Base-by-base conservation (phyloP, 1,140 invertebrate species). In the Colletes latitarsis region DNA sequence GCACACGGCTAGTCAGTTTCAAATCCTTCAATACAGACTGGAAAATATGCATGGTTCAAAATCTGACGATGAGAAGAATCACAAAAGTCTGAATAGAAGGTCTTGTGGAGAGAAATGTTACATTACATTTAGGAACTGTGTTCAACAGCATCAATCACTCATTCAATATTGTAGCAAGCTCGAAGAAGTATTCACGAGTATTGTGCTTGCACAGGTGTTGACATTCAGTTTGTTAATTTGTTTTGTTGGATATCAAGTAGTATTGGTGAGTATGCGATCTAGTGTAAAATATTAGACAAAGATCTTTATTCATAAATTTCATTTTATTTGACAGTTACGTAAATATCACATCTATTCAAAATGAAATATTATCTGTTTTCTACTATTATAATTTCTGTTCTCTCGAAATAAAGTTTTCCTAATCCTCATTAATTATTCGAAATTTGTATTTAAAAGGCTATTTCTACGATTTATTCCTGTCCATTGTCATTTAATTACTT, bases 1-100 rank as follows among this genome's bases (percentile, higher is more conserved):
- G 6, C 82, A 88, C 19, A 41, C 46, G 3, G 85, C 84, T 6
- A 73, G 67, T 0, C 88, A 89, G 14, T 88, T 88, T 69, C 84
- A 81, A 21, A 77, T 89, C 8, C n/a, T 89, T 0, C 87, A 84
- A 39, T 75, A 86, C 17, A 68, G 77, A 46, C 21, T 89, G 10
- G 17, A 49, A 10, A 53, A 55, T 4, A 0, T 30, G 12, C 10
- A 53, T 6, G 9, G 14, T 1, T 21, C 4, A 0, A 10, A n/a
- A 10, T 21, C 15, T 19, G 9, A 5, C 10, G n/a, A 52, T 52
- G 15, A 12, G 3, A 19, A n/a, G 6, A 0, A 30, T 6, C 1
- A 63, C 1, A 15, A 39, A 17, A 55, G 77, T 9, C 10, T 3
- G 17, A 21, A 14, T 0, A 21, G 0, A 1, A 9, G 19, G 14